Evolutionary conservation across 2,888 invertebrate genomes (phyloP).

Genomic region (Antheraea yamamai): DNA sequence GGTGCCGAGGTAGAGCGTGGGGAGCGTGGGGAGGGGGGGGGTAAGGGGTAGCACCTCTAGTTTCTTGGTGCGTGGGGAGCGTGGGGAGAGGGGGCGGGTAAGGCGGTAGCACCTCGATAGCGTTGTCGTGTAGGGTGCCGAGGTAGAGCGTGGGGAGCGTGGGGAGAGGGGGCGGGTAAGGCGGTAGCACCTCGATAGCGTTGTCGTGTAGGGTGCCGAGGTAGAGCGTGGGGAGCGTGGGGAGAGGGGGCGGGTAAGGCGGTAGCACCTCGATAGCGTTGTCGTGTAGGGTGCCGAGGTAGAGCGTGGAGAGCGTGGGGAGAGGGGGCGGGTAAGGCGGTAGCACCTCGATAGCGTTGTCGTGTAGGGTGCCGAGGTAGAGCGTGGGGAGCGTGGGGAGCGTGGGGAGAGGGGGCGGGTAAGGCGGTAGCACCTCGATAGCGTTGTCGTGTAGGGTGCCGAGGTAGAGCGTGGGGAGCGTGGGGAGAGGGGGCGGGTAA

Average conservation of each 20-base stretch:
- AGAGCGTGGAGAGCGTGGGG: conserved; percentile 84
- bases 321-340: too few species aligned
- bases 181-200: conserved; percentile 86
- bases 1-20: conserved; percentile 95
- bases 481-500: too few species aligned
- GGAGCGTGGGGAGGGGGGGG: too few species aligned
- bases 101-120: conserved; percentile 85
- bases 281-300: conserved; percentile 96
- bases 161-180: too few species aligned
- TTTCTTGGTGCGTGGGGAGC: too few species aligned
- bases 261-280: conserved; percentile 87
- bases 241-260: too few species aligned
- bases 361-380: conserved; percentile 96
- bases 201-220: conserved; percentile 96
- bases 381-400: conserved; percentile 86
- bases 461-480: conserved; percentile 88
- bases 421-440: conserved; percentile 83
- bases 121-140: conserved; percentile 95
- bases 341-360: conserved; percentile 89
- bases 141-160: conserved; percentile 89
- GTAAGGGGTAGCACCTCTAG: conserved; percentile 79
- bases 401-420: too few species aligned
- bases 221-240: conserved; percentile 86
- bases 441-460: conserved; percentile 96
- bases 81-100: too few species aligned